phyloP scores from a whole-genome alignment of 2,888 invertebrate species.

The Alviniconcha strummeri region DNA sequence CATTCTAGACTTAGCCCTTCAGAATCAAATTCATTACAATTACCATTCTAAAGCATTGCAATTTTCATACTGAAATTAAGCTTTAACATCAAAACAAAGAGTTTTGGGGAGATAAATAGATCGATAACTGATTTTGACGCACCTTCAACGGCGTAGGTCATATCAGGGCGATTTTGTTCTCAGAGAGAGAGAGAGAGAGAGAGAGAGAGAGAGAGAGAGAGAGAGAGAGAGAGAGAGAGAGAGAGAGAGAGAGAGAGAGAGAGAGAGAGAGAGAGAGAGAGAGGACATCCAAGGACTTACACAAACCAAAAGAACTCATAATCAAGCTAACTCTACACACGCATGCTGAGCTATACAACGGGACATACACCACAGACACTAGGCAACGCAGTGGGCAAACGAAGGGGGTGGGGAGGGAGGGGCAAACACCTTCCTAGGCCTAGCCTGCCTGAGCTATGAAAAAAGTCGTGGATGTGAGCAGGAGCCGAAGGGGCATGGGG shows the following conservation, averaged over 20 bases:
- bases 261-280: conserved; percentile 15
- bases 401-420: neutral
- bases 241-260: conserved; percentile 12
- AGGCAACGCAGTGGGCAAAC: neutral
- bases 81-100: too few species aligned
- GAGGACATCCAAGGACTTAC: neutral
- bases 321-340: too few species aligned
- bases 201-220: conserved; percentile 17
- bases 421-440: neutral
- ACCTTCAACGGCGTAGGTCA: neutral
- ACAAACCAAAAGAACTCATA: too few species aligned
- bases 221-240: conserved; percentile 2
- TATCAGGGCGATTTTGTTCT: neutral
- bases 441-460: neutral
- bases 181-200: neutral
- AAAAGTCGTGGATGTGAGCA: too few species aligned
- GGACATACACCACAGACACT: too few species aligned
- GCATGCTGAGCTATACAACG: too few species aligned
- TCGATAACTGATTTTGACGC: too few species aligned
- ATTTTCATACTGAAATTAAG: too few species aligned
- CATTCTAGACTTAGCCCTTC: neutral
- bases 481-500: too few species aligned
- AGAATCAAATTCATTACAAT: too few species aligned
- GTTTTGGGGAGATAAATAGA: too few species aligned
- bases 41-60: too few species aligned